These are phyloP conservation scores for Monopterus albus DNA, from an alignment of 2,113 vertebrate species.

Conservation along the genomic window DNA sequence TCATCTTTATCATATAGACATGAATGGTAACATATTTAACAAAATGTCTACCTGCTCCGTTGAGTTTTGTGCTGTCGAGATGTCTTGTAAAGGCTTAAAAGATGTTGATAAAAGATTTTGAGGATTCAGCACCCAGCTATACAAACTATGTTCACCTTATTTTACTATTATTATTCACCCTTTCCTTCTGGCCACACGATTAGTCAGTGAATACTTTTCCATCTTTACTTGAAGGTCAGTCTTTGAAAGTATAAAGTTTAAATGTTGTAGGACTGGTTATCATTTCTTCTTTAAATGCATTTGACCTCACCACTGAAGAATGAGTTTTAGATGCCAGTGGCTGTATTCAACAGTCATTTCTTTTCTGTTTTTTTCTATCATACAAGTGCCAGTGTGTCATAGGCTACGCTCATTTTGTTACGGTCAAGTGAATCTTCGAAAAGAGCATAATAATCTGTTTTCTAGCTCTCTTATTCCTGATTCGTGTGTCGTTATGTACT, in stretches of 20 bases:
- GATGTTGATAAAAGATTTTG: no score
- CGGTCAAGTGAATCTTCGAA: constrained; percentile 54
- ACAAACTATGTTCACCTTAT: no score
- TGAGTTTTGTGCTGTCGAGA: neutral
- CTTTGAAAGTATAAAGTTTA: neutral
- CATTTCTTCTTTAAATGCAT: constrained; percentile 4
- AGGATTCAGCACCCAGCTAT: no score
- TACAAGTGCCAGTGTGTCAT: constrained; percentile 5
- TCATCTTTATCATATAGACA: neutral
- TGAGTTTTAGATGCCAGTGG: neutral
- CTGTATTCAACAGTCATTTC: constrained; percentile 42
- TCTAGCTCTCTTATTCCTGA: constrained; percentile 48
- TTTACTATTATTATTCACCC: no score
- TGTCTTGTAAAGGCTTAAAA: neutral
- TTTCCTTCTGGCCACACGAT: neutral
- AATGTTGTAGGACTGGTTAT: neutral
- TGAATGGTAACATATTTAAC: no score
- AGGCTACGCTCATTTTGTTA: constrained; percentile 46
- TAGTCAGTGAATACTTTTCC: neutral
- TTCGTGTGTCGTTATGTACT: constrained; percentile 42
- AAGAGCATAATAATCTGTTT: constrained; percentile 58
- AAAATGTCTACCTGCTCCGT: neutral
- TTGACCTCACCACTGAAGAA: constrained; percentile 9
- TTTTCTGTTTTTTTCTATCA: constrained; percentile 28
- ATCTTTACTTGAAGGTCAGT: neutral